A percentile compares a stretch with the other conserved stretches of the same genome.
phyloP scores from a whole-genome alignment of 2,888 invertebrate genomes.

The Sclerodermus sp. region DNA sequence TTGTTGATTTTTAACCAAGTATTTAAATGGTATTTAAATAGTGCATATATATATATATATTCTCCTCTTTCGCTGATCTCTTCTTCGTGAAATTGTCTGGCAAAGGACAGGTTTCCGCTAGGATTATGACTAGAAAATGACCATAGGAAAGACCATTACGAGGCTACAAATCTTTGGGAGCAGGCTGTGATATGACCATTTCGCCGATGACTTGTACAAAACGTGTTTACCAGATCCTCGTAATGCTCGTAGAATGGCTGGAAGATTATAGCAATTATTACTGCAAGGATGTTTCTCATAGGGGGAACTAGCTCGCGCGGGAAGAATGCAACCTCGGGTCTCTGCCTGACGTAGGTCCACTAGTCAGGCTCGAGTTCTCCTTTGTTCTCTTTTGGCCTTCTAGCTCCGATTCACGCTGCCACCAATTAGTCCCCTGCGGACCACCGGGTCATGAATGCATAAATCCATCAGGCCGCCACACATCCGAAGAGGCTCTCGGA shows the following conservation, averaged over 20 bases:
- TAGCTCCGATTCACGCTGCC: conserved; percentile 35
- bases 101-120: neutral
- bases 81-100: neutral
- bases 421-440: conserved; percentile 43
- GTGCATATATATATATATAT: no score
- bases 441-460: conserved; percentile 36
- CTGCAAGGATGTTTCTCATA: conserved; percentile 10
- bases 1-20: no score
- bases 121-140: conserved; percentile 1
- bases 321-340: no score
- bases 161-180: conserved; percentile 7
- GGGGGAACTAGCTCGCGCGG: neutral
- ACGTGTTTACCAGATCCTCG: neutral
- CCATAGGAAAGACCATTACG: conserved; percentile 14
- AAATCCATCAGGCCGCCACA: conserved; percentile 34
- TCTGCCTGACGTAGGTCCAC: no score
- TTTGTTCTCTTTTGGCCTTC: neutral
- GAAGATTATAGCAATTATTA: conserved; percentile 22
- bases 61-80: no score
- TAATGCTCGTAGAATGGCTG: conserved; percentile 4
- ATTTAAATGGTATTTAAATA: no score
- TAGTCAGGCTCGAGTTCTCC: neutral
- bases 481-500: conserved; percentile 12
- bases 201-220: neutral
- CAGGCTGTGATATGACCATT: neutral